Base-by-base conservation (phyloP, 2,797 vertebrate species). In the Tolypeutes matacus region DNA sequence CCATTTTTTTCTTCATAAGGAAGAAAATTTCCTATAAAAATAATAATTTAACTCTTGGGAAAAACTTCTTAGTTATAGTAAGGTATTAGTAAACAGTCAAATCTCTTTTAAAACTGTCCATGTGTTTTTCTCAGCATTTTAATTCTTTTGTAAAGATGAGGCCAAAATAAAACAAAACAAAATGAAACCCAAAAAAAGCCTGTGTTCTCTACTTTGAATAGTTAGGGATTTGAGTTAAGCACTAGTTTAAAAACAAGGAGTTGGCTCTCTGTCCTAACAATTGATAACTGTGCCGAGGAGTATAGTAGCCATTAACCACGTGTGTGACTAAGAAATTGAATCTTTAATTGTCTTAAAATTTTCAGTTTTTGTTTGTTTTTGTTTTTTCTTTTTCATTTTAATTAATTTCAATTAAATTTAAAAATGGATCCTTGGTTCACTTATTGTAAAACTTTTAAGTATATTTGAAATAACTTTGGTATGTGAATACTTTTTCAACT, bases 221-320 rank as follows among this genome's bases (percentile, higher is more conserved):
- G 14, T 70, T 77, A 64, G 42, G 91, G 90, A 64, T 88, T 85
- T 58, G n/a, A 70, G 25, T 73, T 88, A 73, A 72, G 36, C 81
- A 53, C 60, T 56, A 56, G 13, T 70, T 90, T 27, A 58, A 69
- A 73, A 93, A 53, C 34, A 67, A 56, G 34, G 15, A 94, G 31
- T 1, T 14, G 0, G 36, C 14, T 78, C 31, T 70, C 14, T 65
- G 7, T 58, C 76, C 58, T 46, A 81, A 75, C 3, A 34, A 18
- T 72, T 93, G 75, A 49, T 12, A 51, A 56, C 20, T 4, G 1
- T 72, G n/a, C 31, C 73, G 1, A 60, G 56, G 15, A 78, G 3
- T 39, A 39, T 29, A 1, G 21, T 14, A 17, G 23, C n/a, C 20
- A 20, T 88, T 72, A 67, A 60, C 46, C 56, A 64, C 8, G 1